Conservation (phyloP, 1,140 invertebrate species). For the Drosophila orosa region DNA sequence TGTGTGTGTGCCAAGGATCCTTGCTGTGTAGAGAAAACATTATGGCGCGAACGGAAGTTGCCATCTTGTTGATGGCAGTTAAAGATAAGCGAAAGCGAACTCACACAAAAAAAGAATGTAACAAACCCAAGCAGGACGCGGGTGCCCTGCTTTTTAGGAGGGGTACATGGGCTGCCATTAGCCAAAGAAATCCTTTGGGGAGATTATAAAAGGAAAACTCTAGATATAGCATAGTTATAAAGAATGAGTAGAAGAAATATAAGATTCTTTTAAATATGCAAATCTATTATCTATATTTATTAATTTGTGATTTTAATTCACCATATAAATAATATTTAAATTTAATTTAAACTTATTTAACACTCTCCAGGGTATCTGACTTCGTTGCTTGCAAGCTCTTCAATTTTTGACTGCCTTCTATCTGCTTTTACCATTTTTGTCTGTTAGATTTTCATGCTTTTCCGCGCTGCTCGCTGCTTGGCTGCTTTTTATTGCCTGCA, state of each 20-base stretch:
- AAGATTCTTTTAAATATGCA: not conserved
- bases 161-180: not conserved
- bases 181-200: no score
- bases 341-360: not conserved
- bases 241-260: not conserved
- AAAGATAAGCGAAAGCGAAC: constrained; percentile 79
- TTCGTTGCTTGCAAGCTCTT: not conserved
- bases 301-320: not conserved
- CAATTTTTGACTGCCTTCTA: constrained; percentile 13
- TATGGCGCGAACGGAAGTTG: constrained; percentile 84
- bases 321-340: not conserved
- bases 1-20: constrained; percentile 38
- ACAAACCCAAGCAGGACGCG: constrained; percentile 40
- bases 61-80: constrained; percentile 84
- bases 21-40: constrained; percentile 74
- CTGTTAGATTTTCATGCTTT: constrained; percentile 57
- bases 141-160: constrained; percentile 11
- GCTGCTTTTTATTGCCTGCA: constrained; percentile 75
- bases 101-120: constrained; percentile 26
- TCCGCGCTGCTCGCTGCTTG: constrained; percentile 64
- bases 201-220: not conserved
- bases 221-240: not conserved
- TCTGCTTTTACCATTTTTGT: constrained; percentile 30
- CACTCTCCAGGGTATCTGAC: not conserved
- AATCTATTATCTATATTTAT: no score